Percentiles rank a stretch among this genome's conserved stretches.
Evolutionary conservation across 2,888 invertebrate genomes (phyloP).

Genomic region (Phragmatobia fuliginosa): DNA sequence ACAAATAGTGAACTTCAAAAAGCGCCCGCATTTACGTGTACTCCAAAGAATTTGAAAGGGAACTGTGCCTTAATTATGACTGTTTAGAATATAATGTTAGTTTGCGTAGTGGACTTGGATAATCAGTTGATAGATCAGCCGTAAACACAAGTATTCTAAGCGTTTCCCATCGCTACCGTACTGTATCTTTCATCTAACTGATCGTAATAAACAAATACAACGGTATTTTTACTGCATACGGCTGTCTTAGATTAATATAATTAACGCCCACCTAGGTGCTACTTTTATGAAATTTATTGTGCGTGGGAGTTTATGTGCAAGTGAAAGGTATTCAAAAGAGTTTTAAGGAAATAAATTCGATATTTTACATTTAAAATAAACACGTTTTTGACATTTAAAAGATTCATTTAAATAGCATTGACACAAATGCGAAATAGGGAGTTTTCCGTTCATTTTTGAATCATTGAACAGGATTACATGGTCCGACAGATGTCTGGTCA

Average conservation of each 20-base stretch:
- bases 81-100: slow-evolving; percentile 44
- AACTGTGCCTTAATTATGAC: slow-evolving; percentile 10
- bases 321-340: slow-evolving; percentile 8
- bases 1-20: too few relatives aligned
- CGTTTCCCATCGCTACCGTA: slow-evolving; percentile 61
- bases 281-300: slow-evolving; percentile 41
- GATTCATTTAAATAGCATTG: too few relatives aligned
- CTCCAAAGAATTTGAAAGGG: neutral
- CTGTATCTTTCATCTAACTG: slow-evolving; percentile 51
- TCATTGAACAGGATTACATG: too few relatives aligned
- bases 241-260: slow-evolving; percentile 61
- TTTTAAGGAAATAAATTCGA: neutral
- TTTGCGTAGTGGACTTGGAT: slow-evolving; percentile 22
- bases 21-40: neutral
- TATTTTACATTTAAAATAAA: neutral
- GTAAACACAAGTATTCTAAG: slow-evolving; percentile 39
- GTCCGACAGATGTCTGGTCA: too few relatives aligned
- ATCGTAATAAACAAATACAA: slow-evolving; percentile 64
- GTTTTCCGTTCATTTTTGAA: too few relatives aligned
- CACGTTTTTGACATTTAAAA: neutral
- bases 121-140: slow-evolving; percentile 53
- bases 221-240: slow-evolving; percentile 63
- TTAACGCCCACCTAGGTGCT: slow-evolving; percentile 64
- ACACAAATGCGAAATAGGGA: too few relatives aligned
- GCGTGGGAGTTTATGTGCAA: slow-evolving; percentile 29